Percentiles rank a stretch among this genome's conserved stretches.
Evolutionary conservation across 2,113 vertebrate species (phyloP).

Genomic region (Otis tarda): DNA sequence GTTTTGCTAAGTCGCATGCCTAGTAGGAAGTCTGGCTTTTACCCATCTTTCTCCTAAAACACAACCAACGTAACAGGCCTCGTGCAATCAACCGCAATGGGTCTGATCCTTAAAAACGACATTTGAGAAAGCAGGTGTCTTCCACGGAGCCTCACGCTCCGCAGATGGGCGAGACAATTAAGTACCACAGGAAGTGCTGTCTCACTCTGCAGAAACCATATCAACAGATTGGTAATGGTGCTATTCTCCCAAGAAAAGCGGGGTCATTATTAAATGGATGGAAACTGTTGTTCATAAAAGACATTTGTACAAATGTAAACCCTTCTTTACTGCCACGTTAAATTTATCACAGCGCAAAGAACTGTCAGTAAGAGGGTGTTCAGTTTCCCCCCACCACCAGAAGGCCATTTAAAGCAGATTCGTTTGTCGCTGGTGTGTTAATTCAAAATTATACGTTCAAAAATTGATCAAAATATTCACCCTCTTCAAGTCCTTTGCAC

Average conservation of each 20-base stretch:
- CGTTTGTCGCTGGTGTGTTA: neutral
- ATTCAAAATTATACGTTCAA: neutral
- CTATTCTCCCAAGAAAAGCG: constrained; percentile 64
- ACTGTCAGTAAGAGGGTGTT: constrained; percentile 47
- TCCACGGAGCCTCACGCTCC: neutral
- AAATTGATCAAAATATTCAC: neutral
- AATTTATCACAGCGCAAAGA: constrained; percentile 73
- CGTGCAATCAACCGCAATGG: neutral
- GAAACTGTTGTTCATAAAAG: constrained; percentile 74
- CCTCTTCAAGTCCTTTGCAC: neutral
- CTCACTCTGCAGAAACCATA: constrained; percentile 16
- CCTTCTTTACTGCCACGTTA: constrained; percentile 67
- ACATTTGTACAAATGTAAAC: constrained; percentile 37
- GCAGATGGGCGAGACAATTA: constrained; percentile 74
- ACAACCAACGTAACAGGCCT: neutral
- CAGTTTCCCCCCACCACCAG: neutral
- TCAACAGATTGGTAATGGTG: constrained; percentile 74
- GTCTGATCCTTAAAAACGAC: constrained; percentile 65
- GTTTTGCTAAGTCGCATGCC: neutral
- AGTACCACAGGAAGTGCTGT: constrained; percentile 61
- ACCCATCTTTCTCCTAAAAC: constrained; percentile 20
- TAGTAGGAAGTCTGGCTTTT: constrained; percentile 11
- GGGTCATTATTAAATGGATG: constrained; percentile 78
- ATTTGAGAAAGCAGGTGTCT: constrained; percentile 76
- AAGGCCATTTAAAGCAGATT: constrained; percentile 4